These are phyloP conservation scores for Parazoanthus swiftii DNA, from an alignment of 92 coral and sea anemone species.

Conservation along the genomic window DNA sequence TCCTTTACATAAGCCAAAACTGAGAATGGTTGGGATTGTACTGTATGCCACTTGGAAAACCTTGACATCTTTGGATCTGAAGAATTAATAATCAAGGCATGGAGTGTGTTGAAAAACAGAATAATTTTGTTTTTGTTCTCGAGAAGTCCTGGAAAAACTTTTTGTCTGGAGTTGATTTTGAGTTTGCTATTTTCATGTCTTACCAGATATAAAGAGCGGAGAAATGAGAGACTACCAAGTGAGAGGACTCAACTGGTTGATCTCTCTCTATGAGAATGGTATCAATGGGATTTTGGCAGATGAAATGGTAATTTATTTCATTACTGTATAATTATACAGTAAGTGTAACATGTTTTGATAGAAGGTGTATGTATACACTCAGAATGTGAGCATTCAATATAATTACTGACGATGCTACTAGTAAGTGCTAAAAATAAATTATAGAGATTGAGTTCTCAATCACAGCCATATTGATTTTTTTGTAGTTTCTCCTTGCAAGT, in stretches of 20 bases:
- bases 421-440: too few species aligned
- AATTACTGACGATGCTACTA: too few species aligned
- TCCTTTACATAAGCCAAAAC: too few species aligned
- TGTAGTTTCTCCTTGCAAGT: too few species aligned
- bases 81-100: not conserved
- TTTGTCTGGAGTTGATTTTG: not conserved
- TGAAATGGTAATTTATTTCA: conserved; percentile 79
- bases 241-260: conserved; percentile 99
- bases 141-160: not conserved
- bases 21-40: too few species aligned
- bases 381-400: too few species aligned
- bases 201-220: conserved; percentile 84
- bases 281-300: conserved; percentile 99
- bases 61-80: too few species aligned
- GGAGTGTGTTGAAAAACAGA: not conserved
- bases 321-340: not conserved
- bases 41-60: too few species aligned
- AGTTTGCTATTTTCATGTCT: not conserved
- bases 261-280: conserved; percentile 95
- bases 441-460: too few species aligned
- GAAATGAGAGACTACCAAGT: conserved; percentile 99
- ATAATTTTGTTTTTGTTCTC: too few species aligned
- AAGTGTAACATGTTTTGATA: not conserved
- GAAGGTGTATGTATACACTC: too few species aligned
- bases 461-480: too few species aligned